These are phyloP conservation scores for Xylocampa areola DNA, from an alignment of 2,888 invertebrate species.

Conservation along the genomic window DNA sequence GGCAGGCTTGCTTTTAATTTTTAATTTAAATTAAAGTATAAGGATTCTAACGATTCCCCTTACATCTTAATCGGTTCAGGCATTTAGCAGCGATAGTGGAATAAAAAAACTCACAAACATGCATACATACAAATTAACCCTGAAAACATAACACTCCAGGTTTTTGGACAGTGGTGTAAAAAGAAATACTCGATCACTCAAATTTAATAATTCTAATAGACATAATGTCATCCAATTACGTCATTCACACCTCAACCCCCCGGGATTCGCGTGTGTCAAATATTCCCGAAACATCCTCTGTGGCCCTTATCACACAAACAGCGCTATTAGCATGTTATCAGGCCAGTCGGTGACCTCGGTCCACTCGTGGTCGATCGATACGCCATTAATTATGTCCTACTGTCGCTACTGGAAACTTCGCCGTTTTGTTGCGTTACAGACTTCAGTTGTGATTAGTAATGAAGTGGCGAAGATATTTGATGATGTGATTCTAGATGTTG, in stretches of 20 bases:
- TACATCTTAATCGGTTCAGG: too few relatives aligned
- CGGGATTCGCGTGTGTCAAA: neutral
- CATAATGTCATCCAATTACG: neutral
- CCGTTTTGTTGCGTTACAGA: conserved; percentile 24
- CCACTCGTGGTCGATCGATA: conserved; percentile 54
- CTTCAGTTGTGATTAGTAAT: neutral
- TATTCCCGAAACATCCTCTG: conserved; percentile 24
- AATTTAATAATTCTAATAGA: neutral
- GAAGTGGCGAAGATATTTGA: neutral
- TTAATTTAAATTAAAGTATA: too few relatives aligned
- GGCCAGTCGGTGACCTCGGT: conserved; percentile 52
- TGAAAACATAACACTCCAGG: too few relatives aligned
- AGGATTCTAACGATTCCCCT: too few relatives aligned
- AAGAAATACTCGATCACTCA: too few relatives aligned
- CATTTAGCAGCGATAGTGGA: too few relatives aligned
- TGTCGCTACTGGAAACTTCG: conserved; percentile 43
- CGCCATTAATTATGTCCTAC: conserved; percentile 50
- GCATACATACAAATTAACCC: too few relatives aligned
- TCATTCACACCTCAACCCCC: neutral
- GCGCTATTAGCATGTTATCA: conserved; percentile 49
- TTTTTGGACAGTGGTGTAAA: too few relatives aligned
- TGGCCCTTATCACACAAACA: conserved; percentile 33
- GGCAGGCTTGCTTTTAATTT: too few relatives aligned
- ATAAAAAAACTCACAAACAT: too few relatives aligned
- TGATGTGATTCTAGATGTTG: conserved; percentile 15